Evolutionary conservation across 2,797 vertebrate species (phyloP), one percentile per base, ranked within the genome.

Genomic region (Onychomys arenicola): DNA sequence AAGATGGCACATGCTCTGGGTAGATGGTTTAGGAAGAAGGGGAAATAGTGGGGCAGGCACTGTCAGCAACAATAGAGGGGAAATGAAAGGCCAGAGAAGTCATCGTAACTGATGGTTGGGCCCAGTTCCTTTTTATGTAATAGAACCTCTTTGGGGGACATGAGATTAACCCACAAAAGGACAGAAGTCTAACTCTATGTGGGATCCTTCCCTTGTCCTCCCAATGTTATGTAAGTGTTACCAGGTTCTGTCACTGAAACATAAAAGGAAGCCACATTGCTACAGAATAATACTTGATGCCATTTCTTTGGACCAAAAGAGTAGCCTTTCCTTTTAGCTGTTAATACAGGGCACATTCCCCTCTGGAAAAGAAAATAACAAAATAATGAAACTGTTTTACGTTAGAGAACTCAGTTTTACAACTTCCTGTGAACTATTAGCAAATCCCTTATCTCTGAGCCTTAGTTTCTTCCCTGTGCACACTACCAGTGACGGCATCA

Each of bases 401-500:
- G 23, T 59, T 92, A 10, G 27, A 90, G 43, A 77, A 67, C 21
- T 46, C 32, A 69, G 59, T 19, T 57, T 43, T 43, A 73, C 69
- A 91, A 37, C 43, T 94, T 83, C 43, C 19, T 52, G 2, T 86
- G 61, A 40, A 93, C 43, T 13, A 7, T 37, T 32, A 78, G 49
- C 27, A 40, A 81, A 85, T 86, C 46, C 61, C 46, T 87, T 93
- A 46, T 84, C 67, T 89, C 65, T 71, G 34, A 96, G 69, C 5
- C 19, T 90, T 43, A 46, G 43, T 94, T 89, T 94, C 59, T 71
- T 95, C 77, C 94, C 76, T 84, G 34, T 87, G 23, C 76, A 87
- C 85, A 95, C 80, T 87, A 8, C 27, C 16, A 78, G 43, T 65
- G 86, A 65, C 83, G 87, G 78, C n/a, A 71, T 34, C 69, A 59